Percentiles rank a stretch among this genome's conserved stretches.
Evolutionary conservation across 92 coral and sea anemone species (phyloP).

Genomic region (Nematostella vectensis): DNA sequence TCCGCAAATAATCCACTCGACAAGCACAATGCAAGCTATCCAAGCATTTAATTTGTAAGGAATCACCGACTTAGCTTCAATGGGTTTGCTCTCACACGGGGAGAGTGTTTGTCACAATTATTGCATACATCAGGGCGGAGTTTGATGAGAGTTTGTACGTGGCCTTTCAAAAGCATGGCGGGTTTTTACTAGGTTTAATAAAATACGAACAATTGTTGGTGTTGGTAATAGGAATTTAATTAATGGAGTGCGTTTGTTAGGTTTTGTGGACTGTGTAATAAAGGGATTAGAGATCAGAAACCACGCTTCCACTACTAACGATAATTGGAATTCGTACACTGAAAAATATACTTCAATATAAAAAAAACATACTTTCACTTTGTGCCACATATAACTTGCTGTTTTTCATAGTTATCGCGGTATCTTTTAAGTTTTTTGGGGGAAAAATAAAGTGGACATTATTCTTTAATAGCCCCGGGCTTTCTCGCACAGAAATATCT

Average conservation of each 20-base stretch:
- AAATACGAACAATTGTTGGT: neutral
- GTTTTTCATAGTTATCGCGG: too few species aligned
- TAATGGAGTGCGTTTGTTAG: neutral
- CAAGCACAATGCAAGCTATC: neutral
- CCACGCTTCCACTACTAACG: too few species aligned
- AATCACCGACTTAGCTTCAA: neutral
- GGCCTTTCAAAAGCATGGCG: neutral
- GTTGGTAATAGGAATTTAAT: neutral
- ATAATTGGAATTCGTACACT: too few species aligned
- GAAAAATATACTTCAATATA: too few species aligned
- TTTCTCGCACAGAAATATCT: too few species aligned
- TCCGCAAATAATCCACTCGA: neutral
- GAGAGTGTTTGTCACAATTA: neutral
- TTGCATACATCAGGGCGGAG: neutral
- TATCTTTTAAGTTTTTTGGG: too few species aligned
- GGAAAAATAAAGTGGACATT: too few species aligned
- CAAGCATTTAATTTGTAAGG: neutral
- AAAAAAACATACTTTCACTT: too few species aligned
- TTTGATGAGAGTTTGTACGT: neutral
- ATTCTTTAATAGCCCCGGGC: too few species aligned
- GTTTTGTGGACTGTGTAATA: neutral
- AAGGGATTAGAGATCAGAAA: too few species aligned
- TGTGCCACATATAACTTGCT: too few species aligned
- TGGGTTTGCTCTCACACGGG: neutral
- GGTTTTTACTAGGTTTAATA: neutral